phyloP scores from a whole-genome alignment of 37 sponge, comb jelly and placozoan genomes.

The Lycopodina hypogea region DNA sequence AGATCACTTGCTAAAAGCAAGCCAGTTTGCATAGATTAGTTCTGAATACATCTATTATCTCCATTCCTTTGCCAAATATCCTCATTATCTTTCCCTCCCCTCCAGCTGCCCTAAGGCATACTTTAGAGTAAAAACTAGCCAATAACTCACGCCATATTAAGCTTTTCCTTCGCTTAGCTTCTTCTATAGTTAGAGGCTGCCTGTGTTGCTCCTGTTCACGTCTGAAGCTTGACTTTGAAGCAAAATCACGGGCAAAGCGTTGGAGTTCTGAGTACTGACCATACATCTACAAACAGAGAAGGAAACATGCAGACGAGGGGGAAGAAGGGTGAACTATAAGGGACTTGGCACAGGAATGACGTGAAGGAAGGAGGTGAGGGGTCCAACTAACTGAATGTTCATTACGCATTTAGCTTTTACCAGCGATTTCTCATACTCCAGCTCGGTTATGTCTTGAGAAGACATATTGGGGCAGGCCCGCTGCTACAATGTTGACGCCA shows the following conservation, averaged over 20 bases:
- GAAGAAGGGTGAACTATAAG: not conserved
- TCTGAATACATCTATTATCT: no score
- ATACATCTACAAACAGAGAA: slow-evolving; percentile 28
- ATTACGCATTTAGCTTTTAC: not conserved
- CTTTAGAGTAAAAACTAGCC: not conserved
- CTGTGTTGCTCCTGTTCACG: not conserved
- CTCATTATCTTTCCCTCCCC: no score
- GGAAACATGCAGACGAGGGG: not conserved
- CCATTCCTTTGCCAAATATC: no score
- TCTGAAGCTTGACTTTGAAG: slow-evolving; percentile 1
- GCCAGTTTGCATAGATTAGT: no score
- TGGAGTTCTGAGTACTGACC: slow-evolving; percentile 39
- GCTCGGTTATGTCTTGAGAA: slow-evolving; percentile 1
- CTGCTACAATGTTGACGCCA: no score
- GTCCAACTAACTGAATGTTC: no score
- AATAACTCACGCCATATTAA: slow-evolving; percentile 20
- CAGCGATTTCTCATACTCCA: slow-evolving; percentile 33
- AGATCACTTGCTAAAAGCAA: no score
- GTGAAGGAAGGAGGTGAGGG: no score
- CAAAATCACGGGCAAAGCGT: slow-evolving; percentile 41
- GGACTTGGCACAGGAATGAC: not conserved
- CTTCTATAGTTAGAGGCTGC: slow-evolving; percentile 18
- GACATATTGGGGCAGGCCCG: no score
- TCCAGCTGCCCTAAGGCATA: no score
- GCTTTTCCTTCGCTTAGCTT: slow-evolving; percentile 18